Percentiles rank a stretch among this genome's conserved stretches.
These are phyloP conservation scores for Eriocheir sinensis DNA, from an alignment of 1,140 invertebrate genomes.

Conservation along the genomic window DNA sequence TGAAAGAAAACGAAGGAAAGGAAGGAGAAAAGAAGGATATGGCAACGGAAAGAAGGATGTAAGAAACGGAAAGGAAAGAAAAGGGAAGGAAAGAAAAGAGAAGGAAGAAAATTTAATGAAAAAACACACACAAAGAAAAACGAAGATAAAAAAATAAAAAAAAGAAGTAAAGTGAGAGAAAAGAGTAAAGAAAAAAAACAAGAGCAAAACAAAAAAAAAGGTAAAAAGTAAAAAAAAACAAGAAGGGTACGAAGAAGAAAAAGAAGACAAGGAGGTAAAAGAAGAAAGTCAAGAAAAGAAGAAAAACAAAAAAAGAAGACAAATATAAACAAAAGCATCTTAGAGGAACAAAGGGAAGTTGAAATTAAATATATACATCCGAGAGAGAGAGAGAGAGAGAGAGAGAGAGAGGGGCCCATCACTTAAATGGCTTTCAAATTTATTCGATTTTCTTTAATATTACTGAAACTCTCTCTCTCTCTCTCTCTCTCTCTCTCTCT, in stretches of 20 bases:
- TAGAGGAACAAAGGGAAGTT: too few relatives aligned
- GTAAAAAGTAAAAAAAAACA: too few relatives aligned
- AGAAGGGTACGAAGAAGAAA: neutral
- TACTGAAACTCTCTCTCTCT: too few relatives aligned
- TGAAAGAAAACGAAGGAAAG: neutral
- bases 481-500: too few relatives aligned
- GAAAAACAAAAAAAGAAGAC: too few relatives aligned
- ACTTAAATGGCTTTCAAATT: neutral
- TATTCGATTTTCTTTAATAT: neutral
- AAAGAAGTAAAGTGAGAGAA: neutral
- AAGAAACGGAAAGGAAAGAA: neutral
- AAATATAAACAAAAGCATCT: too few relatives aligned
- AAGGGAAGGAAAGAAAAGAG: neutral
- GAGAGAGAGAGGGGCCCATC: neutral
- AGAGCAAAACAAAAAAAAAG: neutral
- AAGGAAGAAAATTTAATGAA: neutral
- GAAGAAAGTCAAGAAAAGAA: neutral
- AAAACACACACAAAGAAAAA: neutral
- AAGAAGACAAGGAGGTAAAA: neutral
- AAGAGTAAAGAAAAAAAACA: neutral
- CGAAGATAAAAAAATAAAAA: neutral
- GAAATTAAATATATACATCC: too few relatives aligned
- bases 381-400: constrained; percentile 22
- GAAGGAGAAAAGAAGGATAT: neutral
- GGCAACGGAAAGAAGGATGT: neutral